Conservation (phyloP, 2,888 invertebrate species). For the Frankliniella intonsa region DNA sequence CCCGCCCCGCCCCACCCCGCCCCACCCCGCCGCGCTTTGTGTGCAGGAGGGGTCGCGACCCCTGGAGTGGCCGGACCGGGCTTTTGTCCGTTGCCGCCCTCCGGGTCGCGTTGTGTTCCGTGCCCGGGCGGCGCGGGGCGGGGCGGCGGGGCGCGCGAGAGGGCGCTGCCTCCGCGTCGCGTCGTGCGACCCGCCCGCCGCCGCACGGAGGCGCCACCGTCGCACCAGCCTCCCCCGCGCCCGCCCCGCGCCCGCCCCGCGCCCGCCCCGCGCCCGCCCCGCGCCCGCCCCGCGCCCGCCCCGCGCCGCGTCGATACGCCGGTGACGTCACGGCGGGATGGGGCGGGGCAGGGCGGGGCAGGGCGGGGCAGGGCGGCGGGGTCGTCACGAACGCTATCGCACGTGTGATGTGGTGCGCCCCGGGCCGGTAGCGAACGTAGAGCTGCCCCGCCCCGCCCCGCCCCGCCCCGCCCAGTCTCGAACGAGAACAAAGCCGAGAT, state of each 20-base stretch:
- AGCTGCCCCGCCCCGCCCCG: too few species aligned
- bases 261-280: neutral
- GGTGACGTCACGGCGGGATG: neutral
- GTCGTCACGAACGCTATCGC: neutral
- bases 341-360: neutral
- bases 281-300: neutral
- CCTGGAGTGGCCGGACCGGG: neutral
- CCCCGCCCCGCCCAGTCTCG: too few species aligned
- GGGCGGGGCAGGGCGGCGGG: neutral
- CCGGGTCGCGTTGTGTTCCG: neutral
- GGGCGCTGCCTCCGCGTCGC: neutral
- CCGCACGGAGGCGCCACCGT: neutral
- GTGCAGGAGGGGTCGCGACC: neutral
- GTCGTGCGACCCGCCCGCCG: neutral
- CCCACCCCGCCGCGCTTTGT: neutral
- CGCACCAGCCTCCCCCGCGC: neutral
- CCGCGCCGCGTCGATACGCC: neutral
- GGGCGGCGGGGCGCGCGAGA: neutral
- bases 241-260: too few species aligned
- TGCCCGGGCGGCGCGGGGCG: neutral
- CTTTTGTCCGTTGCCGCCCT: constrained; percentile 12
- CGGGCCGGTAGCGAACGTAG: too few species aligned
- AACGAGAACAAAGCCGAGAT: neutral
- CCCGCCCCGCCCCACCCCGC: neutral
- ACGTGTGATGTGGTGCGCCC: neutral